Evolutionary conservation across 2,888 invertebrate genomes (phyloP).

Genomic region (Sabatieria punctata): DNA sequence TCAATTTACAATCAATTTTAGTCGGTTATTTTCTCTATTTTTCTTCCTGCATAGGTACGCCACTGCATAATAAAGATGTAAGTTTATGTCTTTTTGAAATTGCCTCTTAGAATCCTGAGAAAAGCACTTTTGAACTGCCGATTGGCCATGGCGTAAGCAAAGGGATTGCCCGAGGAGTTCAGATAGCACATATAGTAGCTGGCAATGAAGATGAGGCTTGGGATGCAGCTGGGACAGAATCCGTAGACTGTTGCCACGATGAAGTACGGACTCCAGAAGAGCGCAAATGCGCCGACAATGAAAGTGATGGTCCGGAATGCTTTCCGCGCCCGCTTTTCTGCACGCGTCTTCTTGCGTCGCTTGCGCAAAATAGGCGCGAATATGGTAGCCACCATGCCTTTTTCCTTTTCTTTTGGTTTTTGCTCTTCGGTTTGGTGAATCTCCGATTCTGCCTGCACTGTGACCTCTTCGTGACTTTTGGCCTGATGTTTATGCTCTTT

Average conservation of each 20-base stretch:
- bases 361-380: too few relatives aligned
- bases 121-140: slow-evolving; percentile 27
- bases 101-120: slow-evolving; percentile 7
- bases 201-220: slow-evolving; percentile 24
- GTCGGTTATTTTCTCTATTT: too few relatives aligned
- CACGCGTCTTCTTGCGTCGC: slow-evolving; percentile 16
- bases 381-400: too few relatives aligned
- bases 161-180: slow-evolving; percentile 26
- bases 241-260: slow-evolving; percentile 31
- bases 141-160: slow-evolving; percentile 30
- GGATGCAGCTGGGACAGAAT: slow-evolving; percentile 29
- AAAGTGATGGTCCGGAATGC: slow-evolving; percentile 30
- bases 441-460: too few relatives aligned
- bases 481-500: too few relatives aligned
- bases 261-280: slow-evolving; percentile 31
- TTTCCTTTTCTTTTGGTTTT: too few relatives aligned
- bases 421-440: too few relatives aligned
- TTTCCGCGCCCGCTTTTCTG: slow-evolving; percentile 28
- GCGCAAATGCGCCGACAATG: slow-evolving; percentile 30
- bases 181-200: slow-evolving; percentile 31
- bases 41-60: too few relatives aligned
- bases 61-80: too few relatives aligned
- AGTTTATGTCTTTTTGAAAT: too few relatives aligned
- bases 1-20: too few relatives aligned
- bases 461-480: too few relatives aligned